Percentiles rank a stretch among this genome's conserved stretches.
These are phyloP conservation scores for Spea bombifrons DNA, from an alignment of 2,113 vertebrate genomes.

Conservation along the genomic window DNA sequence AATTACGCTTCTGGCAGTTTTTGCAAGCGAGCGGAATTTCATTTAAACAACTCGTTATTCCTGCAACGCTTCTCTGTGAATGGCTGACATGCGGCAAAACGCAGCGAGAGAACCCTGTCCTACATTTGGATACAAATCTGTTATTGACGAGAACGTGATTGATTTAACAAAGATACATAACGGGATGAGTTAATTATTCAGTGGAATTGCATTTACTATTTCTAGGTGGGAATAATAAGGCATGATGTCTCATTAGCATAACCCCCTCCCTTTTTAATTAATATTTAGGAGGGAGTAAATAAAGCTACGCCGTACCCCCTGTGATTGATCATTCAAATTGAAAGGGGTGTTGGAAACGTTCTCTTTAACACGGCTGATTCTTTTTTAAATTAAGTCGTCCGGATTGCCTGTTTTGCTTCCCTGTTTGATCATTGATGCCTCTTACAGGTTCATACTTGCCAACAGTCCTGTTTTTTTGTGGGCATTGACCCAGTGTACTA, in stretches of 20 bases:
- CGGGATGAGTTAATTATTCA: slow-evolving; percentile 4
- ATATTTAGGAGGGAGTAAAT: no score
- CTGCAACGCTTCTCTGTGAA: neutral
- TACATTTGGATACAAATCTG: slow-evolving; percentile 14
- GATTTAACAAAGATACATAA: neutral
- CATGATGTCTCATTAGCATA: neutral
- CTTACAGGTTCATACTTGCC: no score
- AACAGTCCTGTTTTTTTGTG: no score
- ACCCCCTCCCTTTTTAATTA: no score
- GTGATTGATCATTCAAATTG: no score
- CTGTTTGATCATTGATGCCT: no score
- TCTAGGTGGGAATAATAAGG: neutral
- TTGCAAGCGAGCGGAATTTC: slow-evolving; percentile 6
- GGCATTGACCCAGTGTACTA: no score
- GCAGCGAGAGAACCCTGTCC: neutral
- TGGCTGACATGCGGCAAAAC: slow-evolving; percentile 10
- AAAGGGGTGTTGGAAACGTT: no score
- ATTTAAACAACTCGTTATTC: slow-evolving; percentile 24
- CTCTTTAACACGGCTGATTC: no score
- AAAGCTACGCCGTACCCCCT: no score
- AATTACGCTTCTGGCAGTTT: slow-evolving; percentile 3
- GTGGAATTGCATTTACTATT: neutral
- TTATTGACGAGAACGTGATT: slow-evolving; percentile 7
- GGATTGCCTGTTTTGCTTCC: no score
- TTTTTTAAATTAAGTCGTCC: no score